phyloP scores from a whole-genome alignment of 2,888 invertebrate genomes.

The Sialis fuliginosa region DNA sequence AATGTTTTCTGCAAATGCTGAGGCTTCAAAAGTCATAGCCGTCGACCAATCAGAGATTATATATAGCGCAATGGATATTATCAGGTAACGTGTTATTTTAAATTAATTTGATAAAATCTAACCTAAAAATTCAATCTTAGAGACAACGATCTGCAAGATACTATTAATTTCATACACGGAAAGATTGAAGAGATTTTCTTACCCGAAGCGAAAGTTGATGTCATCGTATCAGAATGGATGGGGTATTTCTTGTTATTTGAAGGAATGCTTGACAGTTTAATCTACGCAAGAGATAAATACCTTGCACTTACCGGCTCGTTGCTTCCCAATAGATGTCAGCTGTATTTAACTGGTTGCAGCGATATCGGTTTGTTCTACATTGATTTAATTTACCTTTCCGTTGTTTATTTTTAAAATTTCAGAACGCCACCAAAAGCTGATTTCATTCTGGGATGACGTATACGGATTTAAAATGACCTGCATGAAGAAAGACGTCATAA shows the following conservation, averaged over 20 bases:
- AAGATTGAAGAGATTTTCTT: conserved; percentile 67
- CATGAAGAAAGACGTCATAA: conserved; percentile 67
- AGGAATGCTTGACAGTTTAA: conserved; percentile 89
- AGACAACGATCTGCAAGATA: conserved; percentile 57
- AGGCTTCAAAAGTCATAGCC: conserved; percentile 77
- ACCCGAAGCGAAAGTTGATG: conserved; percentile 63
- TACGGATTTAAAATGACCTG: conserved; percentile 89
- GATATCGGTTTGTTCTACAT: conserved; percentile 35
- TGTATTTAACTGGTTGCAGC: conserved; percentile 64
- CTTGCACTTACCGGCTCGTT: conserved; percentile 59
- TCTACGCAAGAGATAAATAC: conserved; percentile 72
- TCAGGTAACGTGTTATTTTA: conserved; percentile 37
- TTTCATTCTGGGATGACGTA: conserved; percentile 83
- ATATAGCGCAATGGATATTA: conserved; percentile 88
- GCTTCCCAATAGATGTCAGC: conserved; percentile 69
- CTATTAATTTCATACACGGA: conserved; percentile 66
- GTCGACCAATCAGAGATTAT: conserved; percentile 94
- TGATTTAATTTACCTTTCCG: no score
- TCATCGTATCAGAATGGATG: conserved; percentile 98
- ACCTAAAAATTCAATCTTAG: conserved; percentile 20
- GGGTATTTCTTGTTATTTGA: conserved; percentile 93
- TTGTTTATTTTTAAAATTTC: conserved; percentile 18
- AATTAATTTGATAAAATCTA: conserved; percentile 1
- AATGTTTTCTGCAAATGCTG: conserved; percentile 94
- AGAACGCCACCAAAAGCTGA: conserved; percentile 49